phyloP scores from a whole-genome alignment of 2,888 invertebrate species.

The Prosopocoilus inquinatus region DNA sequence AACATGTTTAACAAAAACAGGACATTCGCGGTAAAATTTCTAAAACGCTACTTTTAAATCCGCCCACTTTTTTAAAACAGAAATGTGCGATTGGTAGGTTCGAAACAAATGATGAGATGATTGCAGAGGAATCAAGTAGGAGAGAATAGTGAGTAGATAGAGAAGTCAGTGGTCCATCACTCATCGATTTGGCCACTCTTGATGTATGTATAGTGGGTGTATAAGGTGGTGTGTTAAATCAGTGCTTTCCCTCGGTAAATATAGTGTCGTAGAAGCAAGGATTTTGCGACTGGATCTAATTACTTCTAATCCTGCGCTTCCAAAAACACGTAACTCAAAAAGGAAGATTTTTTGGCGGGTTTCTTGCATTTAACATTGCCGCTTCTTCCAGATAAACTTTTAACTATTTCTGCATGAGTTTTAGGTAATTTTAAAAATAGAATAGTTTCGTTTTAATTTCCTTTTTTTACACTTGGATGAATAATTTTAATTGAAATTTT shows the following conservation, averaged over 20 bases:
- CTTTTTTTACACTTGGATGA: too few relatives aligned
- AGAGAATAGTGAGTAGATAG: constrained; percentile 24
- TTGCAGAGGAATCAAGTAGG: constrained; percentile 27
- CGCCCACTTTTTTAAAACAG: constrained; percentile 12
- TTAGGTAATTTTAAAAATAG: too few relatives aligned
- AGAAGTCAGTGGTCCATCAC: constrained; percentile 32
- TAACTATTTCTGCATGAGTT: neutral
- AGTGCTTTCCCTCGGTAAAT: neutral
- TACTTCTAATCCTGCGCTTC: neutral
- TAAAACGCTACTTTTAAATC: constrained; percentile 6
- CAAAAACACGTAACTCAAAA: neutral
- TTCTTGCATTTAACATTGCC: neutral
- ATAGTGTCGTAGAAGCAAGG: constrained; percentile 2
- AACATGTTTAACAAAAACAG: too few relatives aligned
- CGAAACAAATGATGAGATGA: constrained; percentile 33
- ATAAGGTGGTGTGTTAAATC: constrained; percentile 1
- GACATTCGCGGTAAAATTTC: neutral
- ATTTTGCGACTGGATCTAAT: neutral
- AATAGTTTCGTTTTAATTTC: neutral
- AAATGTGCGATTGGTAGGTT: constrained; percentile 29
- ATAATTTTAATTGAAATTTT: too few relatives aligned
- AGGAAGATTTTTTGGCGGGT: neutral
- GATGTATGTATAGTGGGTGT: constrained; percentile 1
- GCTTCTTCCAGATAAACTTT: neutral
- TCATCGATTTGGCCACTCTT: constrained; percentile 30